Base-by-base conservation (phyloP, 1,140 invertebrate species). In the Vanessa tameamea region DNA sequence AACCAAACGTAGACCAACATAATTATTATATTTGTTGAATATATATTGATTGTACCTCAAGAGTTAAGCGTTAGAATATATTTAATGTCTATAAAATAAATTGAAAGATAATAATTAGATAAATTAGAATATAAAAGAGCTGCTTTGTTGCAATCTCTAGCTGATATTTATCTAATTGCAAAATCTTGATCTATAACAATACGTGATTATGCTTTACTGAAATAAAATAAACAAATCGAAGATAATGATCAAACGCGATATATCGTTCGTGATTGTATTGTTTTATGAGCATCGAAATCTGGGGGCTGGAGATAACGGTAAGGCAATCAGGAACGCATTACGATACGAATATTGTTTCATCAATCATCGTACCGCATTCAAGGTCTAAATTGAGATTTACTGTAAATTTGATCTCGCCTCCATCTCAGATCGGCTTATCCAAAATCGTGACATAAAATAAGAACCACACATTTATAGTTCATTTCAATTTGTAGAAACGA, bases 351-450 rank as follows among this genome's bases (percentile, higher is more conserved):
- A 64, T 76, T 74, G 78, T 82, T 79, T 76, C 73, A 78, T 78
- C 77, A 78, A 78, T 78, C 77, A 78, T 75, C 66, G 71, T 66
- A 73, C 73, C 69, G 64, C 69, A 68, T 77, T 55, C 73, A 68
- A 71, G 64, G 53, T 66, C 72, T 69, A 72, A 82, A 77, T 80
- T 76, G 66, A 79, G 75, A 80, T 78, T 76, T 76, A 74, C 76
- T 75, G 73, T 75, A 75, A 75, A 71, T 71, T 75, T 67, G 51
- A 75, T 75, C 73, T 75, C 47, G 53, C 64, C 43, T 47, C 48
- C 20, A 72, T 48, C 64, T 64, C 48, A 57, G 63, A 75, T 71
- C 63, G 55, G 73, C 53, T 61, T 59, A 63, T 67, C 48, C 64
- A 55, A 75, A 71, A 66, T 72, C 70, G 70, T 72, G 70, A 72